Conservation (phyloP, 2,797 vertebrate species). For the Takifugu ocellatus region DNA sequence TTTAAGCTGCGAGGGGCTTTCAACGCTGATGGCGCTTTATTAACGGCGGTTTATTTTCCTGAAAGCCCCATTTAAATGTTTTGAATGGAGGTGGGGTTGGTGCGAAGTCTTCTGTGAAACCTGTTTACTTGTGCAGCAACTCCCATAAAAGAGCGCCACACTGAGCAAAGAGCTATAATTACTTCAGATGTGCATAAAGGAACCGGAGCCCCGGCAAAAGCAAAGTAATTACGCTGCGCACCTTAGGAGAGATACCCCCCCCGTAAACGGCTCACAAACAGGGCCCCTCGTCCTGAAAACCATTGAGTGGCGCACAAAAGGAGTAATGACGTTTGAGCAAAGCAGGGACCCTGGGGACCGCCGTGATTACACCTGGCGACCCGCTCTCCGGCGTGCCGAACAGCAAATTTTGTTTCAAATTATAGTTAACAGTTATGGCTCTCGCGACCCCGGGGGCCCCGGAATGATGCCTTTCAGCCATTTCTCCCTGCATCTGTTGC, state of each 20-base stretch:
- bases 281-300: conserved; percentile 33
- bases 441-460: conserved; percentile 55
- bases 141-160: conserved; percentile 23
- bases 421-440: conserved; percentile 66
- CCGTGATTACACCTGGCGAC: conserved; percentile 64
- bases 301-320: conserved; percentile 49
- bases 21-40: no score
- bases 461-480: conserved; percentile 54
- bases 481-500: conserved; percentile 66
- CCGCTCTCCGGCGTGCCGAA: conserved; percentile 56
- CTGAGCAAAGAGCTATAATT: conserved; percentile 44
- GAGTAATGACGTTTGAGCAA: conserved; percentile 49
- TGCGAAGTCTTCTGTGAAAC: conserved; percentile 4
- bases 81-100: no score
- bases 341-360: conserved; percentile 47
- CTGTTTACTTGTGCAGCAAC: conserved; percentile 15
- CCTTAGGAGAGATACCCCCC: conserved; percentile 45
- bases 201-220: conserved; percentile 31
- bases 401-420: conserved; percentile 64
- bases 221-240: conserved; percentile 37
- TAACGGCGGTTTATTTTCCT: no score
- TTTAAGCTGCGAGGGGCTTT: no score
- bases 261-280: conserved; percentile 47
- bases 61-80: no score
- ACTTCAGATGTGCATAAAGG: conserved; percentile 31